Base-by-base conservation (phyloP, 2,113 vertebrate species). In the Gallinago undulata region DNA sequence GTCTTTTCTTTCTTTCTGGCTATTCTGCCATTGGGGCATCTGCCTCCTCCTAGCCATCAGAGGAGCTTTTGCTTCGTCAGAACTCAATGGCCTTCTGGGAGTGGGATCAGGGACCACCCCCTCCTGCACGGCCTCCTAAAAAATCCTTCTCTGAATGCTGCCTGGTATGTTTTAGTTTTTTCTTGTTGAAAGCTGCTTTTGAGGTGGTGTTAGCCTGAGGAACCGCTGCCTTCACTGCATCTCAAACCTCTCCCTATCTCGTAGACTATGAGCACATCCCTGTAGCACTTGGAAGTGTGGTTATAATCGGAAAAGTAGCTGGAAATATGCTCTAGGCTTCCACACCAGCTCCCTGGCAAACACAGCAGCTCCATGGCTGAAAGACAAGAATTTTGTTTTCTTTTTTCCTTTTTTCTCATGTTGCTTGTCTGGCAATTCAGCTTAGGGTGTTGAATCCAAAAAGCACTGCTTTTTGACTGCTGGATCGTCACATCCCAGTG, bases 81-180 rank as follows among this genome's bases (percentile, higher is more conserved):
- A 99, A 99, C 98, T 99, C 98, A 97, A 98, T 99, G 98, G 98
- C 98, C 89, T 99, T 99, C 98, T 99, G 99, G 99, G 99, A 99
- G 98, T 99, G 99, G 99, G 99, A 99, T 97, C 98, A 99, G 98
- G 98, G 98, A 51, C 98, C 97, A 93, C 97, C 98, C 98, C 98
- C 98, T 95, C 98, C 98, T 96, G 92, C 98, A 98, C 98, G 98
- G 97, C 99, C 98, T 87, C 99, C 99, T 96, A 99, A 99, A 99
- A 99, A 99, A 97, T 99, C 99, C 96, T 99, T 98, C 97, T 99
- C 99, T 95, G 98, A 99, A 79, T 98, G 98, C 98, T 99, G 98
- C 92, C 99, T 99, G 99, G 99, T 99, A 99, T 98, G 99, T 97
- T 97, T 96, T 99, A 98, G 98, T 98, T 99, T 97, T 47, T 47